Evolutionary conservation across 64 coral and sea anemone genomes (phyloP).

Genomic region (Dendronephthya gigantea): DNA sequence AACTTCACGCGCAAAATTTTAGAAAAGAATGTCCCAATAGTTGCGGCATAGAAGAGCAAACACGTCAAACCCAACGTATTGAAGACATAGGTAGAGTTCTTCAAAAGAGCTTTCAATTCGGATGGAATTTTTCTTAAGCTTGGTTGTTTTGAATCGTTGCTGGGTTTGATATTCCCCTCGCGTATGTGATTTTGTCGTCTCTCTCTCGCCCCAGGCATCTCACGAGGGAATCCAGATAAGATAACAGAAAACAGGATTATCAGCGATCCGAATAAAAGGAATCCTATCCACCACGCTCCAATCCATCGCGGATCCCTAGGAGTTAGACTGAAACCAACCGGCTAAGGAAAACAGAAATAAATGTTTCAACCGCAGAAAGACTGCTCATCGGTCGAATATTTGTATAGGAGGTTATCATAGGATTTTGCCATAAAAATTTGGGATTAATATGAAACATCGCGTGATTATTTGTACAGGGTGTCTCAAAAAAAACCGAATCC

Average conservation of each 20-base stretch:
- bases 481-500: no score
- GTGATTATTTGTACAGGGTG: no score
- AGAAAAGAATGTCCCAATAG: background rate
- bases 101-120: constrained; percentile 1
- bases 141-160: background rate
- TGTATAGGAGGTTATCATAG: no score
- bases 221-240: background rate
- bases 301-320: background rate
- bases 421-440: no score
- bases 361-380: no score
- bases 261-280: background rate
- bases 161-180: background rate
- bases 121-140: background rate
- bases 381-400: no score
- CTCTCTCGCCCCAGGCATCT: background rate
- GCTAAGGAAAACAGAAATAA: background rate
- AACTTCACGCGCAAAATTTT: constrained; percentile 23
- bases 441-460: no score
- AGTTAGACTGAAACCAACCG: background rate
- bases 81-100: constrained; percentile 17
- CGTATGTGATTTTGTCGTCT: background rate
- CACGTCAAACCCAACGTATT: constrained; percentile 2
- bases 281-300: constrained; percentile 3
- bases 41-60: background rate
- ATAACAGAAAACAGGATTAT: background rate